Base-by-base conservation (phyloP, 53 echinoderm and acorn worm species). In the Actinopyga echinites region DNA sequence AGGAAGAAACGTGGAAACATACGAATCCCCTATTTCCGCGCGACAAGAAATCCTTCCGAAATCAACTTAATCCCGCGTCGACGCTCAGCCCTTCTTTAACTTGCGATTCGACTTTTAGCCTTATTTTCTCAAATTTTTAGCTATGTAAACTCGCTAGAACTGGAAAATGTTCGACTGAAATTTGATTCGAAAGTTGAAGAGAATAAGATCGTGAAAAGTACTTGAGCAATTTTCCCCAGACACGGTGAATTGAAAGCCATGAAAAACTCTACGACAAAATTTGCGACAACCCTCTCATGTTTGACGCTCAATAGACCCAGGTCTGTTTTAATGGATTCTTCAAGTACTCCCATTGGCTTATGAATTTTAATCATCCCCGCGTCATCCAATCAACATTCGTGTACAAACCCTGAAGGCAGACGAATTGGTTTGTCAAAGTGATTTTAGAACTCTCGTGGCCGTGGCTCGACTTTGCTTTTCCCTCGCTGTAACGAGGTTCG, bases 311-410 rank as follows among this genome's bases (percentile, higher is more conserved):
- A 54, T 10, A 24, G 30, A 24, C 75, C 22, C 75, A 75, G 53
- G 75, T 75, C 75, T 75, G 30, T 75, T 30, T 75, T 75, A 75
- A 75, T 75, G 75, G 75, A 55, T 44, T 75, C 30, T 75, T 75
- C 54, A 75, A 75, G 75, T 75, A 55, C 75, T 75, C 75, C 75
- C 75, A 75, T 75, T 75, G 75, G 75, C 75, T 45, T 75, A 75
- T 75, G 75, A 42, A 75, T 75, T 75, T 54, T 75, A 75, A 75
- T 75, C 30, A 75, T 54, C 32, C 54, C 54, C 28, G 26, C 13
- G 26, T 55, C 54, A 75, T 52, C 75, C 75, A 75, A 75, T 75
- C 75, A 75, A 32, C 6, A 20, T 20, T 26, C 75, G 44, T 55
- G 53, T 75, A 75, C 54, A 55, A 75, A 54, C 75, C 75, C 75